A percentile compares a stretch with the other conserved stretches of the same genome.
Conservation (phyloP, 2,797 vertebrate species). For the Perodicticus potto region DNA sequence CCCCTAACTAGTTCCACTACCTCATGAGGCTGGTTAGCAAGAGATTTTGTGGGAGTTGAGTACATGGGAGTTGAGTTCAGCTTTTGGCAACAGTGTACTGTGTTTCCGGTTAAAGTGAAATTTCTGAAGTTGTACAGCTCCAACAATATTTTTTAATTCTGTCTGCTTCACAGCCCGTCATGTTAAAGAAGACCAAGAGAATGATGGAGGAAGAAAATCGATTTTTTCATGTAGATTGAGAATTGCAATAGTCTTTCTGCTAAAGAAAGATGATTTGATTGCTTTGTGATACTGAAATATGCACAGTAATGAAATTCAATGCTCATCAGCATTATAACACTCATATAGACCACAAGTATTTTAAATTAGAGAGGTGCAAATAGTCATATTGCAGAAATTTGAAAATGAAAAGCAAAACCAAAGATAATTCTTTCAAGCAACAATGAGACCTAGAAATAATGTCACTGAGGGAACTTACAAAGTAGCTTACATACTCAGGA, state of each 20-base stretch:
- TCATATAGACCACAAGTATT: not conserved
- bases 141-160: not conserved
- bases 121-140: not conserved
- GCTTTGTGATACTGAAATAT: not conserved
- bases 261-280: not conserved
- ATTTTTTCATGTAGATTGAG: not conserved
- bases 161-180: not conserved
- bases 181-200: not conserved
- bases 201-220: not conserved
- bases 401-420: not conserved
- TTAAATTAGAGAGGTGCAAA: not conserved
- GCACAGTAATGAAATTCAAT: not conserved
- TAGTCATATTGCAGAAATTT: not conserved
- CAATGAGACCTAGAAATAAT: not conserved
- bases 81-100: not conserved
- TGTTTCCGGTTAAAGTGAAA: not conserved
- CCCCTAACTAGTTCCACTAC: not conserved
- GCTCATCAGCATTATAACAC: not conserved
- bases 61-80: not conserved
- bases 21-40: not conserved
- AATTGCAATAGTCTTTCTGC: not conserved
- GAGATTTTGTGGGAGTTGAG: not conserved
- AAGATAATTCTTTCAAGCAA: not conserved
- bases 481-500: not conserved
- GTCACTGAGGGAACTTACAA: not conserved